Conservation (phyloP, 2,797 vertebrate genomes). For the Sphaeramia orbicularis region DNA sequence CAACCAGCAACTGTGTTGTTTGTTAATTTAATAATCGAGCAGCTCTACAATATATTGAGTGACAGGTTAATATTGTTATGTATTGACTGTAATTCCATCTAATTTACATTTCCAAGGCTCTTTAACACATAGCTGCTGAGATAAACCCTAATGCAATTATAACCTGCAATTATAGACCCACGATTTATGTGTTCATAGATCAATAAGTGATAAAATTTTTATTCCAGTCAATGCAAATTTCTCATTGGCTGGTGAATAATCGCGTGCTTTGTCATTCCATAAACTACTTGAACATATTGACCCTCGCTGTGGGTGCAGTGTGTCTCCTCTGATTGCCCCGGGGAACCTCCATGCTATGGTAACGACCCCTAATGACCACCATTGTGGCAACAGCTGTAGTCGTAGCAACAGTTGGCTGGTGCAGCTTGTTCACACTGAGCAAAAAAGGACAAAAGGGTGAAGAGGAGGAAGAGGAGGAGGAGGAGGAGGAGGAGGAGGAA, state of each 20-base stretch:
- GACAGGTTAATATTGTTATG: no score
- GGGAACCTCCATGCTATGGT: slow-evolving; percentile 54
- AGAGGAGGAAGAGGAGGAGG: slow-evolving; percentile 41
- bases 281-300: slow-evolving; percentile 28
- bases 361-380: slow-evolving; percentile 66
- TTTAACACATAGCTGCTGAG: no score
- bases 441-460: slow-evolving; percentile 47
- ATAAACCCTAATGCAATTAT: background rate
- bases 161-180: background rate
- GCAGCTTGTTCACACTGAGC: slow-evolving; percentile 50
- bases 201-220: slow-evolving; percentile 11
- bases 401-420: slow-evolving; percentile 67
- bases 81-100: no score
- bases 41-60: no score
- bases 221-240: slow-evolving; percentile 29
- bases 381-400: slow-evolving; percentile 70
- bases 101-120: no score
- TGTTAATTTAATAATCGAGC: no score
- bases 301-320: slow-evolving; percentile 8
- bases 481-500: slow-evolving; percentile 34
- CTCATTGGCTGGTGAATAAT: slow-evolving; percentile 8
- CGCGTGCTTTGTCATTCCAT: slow-evolving; percentile 25
- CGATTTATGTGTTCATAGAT: slow-evolving; percentile 6
- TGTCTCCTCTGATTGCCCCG: slow-evolving; percentile 46
- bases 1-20: no score